phyloP scores from a whole-genome alignment of 2,888 invertebrate species.

The Phyllotreta cruciferae region DNA sequence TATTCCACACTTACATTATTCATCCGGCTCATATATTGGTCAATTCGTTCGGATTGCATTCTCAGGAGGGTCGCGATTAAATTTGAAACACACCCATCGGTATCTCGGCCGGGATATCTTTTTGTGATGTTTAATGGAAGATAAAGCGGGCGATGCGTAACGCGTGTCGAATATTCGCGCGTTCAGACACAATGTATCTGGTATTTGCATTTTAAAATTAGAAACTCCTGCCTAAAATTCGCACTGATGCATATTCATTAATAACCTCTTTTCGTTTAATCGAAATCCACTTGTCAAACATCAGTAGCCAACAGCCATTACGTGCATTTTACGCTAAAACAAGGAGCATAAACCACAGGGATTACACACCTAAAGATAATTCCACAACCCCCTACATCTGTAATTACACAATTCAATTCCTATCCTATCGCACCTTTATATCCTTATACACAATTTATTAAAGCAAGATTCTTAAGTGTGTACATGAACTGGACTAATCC shows the following conservation, averaged over 20 bases:
- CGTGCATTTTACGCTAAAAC: slow-evolving; percentile 42
- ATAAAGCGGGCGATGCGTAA: neutral
- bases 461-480: no score
- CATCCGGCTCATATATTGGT: slow-evolving; percentile 16
- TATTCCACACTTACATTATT: slow-evolving; percentile 22
- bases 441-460: no score
- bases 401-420: neutral
- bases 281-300: slow-evolving; percentile 53
- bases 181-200: neutral
- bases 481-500: slow-evolving; percentile 3
- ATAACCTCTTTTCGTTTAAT: slow-evolving; percentile 52
- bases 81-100: slow-evolving; percentile 14
- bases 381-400: neutral
- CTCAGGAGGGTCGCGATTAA: slow-evolving; percentile 14
- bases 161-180: no score
- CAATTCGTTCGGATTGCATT: slow-evolving; percentile 14
- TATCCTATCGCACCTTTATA: neutral
- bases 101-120: slow-evolving; percentile 8
- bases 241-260: slow-evolving; percentile 49
- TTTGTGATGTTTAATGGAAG: neutral
- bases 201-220: slow-evolving; percentile 48
- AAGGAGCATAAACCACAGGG: slow-evolving; percentile 26
- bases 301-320: slow-evolving; percentile 50
- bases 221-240: slow-evolving; percentile 44
- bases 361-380: neutral